Base-by-base conservation (phyloP, 2,113 vertebrate species). In the Bombycilla garrulus region DNA sequence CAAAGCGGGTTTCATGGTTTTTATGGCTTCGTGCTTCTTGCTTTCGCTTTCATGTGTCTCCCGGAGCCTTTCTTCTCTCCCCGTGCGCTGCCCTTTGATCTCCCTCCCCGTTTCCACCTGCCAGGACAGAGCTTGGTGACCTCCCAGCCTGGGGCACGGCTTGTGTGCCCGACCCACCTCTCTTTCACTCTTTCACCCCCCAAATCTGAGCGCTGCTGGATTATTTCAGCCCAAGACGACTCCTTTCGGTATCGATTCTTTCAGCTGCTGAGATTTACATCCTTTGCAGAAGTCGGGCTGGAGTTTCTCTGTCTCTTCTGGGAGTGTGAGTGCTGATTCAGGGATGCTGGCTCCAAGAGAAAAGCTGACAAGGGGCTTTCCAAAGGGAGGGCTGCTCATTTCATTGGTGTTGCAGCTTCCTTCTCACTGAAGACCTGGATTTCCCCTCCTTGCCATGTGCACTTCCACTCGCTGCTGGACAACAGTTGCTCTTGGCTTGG, bases 321-420 rank as follows among this genome's bases (percentile, higher is more conserved):
- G 31, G 73, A 18, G 42, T 35, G 33, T 47, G 6, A 78, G 26
- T 74, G 90, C 90, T 95, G 88, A 96, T 54, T 86, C 90, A 78
- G 69, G 76, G 60, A 1, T 51, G 76, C 76, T 58, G 36, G 9
- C n/a, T 47, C 81, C 31, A 22, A 51, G 38, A 53, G 42, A 70
- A 74, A 82, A 5, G 5, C 23, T 71, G 76, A 64, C 65, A 84
- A 74, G 96, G 95, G 94, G 65, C 48, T 97, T 97, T 96, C 94
- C 93, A 35, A 11, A 45, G n/a, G 44, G 40, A 42, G 79, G 26
- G 25, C 71, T 65, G 36, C 47, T 90, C 33, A 7, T 64, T 48
- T 70, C 71, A 18, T 35, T 70, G 1, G 4, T 60, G 10, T 33
- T 33, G 51, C 76, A 67, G 69, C 19, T 97, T 97, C 94, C 93